These are phyloP conservation scores for Lutjanus argentimaculatus DNA, from an alignment of 2,797 vertebrate species.

Conservation along the genomic window DNA sequence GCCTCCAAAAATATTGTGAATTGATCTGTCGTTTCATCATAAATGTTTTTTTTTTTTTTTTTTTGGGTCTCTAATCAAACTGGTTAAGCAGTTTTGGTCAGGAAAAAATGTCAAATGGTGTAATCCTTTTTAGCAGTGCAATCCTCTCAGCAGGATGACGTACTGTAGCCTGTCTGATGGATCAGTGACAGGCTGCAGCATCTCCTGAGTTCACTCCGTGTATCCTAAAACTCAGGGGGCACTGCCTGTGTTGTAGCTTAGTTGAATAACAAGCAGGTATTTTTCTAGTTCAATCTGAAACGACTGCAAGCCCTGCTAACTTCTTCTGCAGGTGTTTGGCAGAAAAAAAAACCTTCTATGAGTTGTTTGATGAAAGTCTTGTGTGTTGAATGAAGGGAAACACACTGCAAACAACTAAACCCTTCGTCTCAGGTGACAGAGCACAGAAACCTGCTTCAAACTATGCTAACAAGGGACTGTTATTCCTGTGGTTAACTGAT, in stretches of 20 bases:
- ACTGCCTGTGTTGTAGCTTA: not conserved
- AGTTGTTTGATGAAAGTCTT: not conserved
- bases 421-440: not conserved
- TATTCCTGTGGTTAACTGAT: not conserved
- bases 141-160: constrained; percentile 82
- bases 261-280: constrained; percentile 2
- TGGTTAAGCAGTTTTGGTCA: constrained; percentile 78
- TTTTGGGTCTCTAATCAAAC: constrained; percentile 64
- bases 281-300: not conserved
- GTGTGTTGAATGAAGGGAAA: not conserved
- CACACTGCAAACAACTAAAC: not conserved
- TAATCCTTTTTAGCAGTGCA: constrained; percentile 81
- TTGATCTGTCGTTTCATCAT: constrained; percentile 53
- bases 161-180: constrained; percentile 65
- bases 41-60: constrained; percentile 22
- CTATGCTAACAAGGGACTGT: not conserved
- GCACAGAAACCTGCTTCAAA: not conserved
- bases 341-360: not conserved
- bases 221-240: constrained; percentile 29
- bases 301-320: not conserved
- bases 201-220: constrained; percentile 49
- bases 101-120: constrained; percentile 75
- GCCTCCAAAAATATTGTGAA: constrained; percentile 46
- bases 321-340: not conserved
- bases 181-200: constrained; percentile 58